Percentiles rank a stretch among this genome's conserved stretches.
phyloP scores from a whole-genome alignment of 2,797 vertebrate genomes.

The Megalops cyprinoides region DNA sequence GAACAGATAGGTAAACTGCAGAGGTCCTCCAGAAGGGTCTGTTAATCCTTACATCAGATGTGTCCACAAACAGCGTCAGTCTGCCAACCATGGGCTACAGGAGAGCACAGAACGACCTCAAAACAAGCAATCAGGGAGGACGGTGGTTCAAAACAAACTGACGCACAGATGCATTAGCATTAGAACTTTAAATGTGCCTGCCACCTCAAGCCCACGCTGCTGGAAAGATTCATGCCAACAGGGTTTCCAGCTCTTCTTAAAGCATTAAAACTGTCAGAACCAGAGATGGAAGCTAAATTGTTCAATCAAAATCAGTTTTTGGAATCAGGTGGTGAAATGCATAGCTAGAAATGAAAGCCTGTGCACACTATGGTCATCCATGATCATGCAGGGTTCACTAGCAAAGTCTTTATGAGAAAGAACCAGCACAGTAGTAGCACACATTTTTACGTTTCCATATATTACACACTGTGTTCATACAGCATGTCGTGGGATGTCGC shows the following conservation, averaged over 20 bases:
- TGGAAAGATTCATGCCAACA: neutral
- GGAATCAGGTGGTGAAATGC: neutral
- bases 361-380: neutral
- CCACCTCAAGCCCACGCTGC: neutral
- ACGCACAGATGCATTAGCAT: conserved; percentile 18
- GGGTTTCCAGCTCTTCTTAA: neutral
- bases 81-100: conserved; percentile 45
- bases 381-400: too few species aligned
- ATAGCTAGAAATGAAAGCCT: neutral
- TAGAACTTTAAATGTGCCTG: neutral
- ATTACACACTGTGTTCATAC: too few species aligned
- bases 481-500: too few species aligned
- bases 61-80: conserved; percentile 52
- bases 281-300: neutral
- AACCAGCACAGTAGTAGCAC: too few species aligned
- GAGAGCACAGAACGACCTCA: conserved; percentile 40
- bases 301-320: neutral
- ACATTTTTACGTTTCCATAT: too few species aligned
- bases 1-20: conserved; percentile 15
- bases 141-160: conserved; percentile 25
- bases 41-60: conserved; percentile 60
- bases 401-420: too few species aligned
- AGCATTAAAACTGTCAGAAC: neutral
- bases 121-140: conserved; percentile 48
- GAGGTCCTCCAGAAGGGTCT: conserved; percentile 48